Evolutionary conservation across 1,140 invertebrate genomes (phyloP).

Genomic region (Carposina sasakii): DNA sequence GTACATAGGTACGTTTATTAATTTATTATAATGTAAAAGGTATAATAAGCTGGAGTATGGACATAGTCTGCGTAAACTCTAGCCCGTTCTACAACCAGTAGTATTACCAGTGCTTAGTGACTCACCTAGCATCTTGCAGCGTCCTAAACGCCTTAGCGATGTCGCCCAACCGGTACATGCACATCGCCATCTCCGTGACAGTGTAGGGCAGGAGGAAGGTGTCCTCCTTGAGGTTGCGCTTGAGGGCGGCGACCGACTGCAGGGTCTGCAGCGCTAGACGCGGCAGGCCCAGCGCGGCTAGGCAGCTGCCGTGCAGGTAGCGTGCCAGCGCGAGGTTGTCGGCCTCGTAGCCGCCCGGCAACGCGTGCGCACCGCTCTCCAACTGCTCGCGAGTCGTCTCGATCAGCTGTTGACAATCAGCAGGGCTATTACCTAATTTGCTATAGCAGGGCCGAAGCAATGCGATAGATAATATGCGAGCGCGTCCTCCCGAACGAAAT

Average conservation of each 20-base stretch:
- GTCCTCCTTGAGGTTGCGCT: constrained; percentile 88
- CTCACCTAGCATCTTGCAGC: constrained; percentile 89
- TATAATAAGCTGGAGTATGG: too few relatives aligned
- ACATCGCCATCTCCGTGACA: constrained; percentile 87
- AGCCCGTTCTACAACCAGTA: too few relatives aligned
- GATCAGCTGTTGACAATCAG: constrained; percentile 76
- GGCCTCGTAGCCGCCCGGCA: constrained; percentile 73
- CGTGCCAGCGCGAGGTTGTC: constrained; percentile 87
- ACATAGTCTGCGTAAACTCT: too few relatives aligned
- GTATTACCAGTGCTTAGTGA: too few relatives aligned
- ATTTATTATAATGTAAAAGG: too few relatives aligned
- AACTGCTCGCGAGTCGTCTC: constrained; percentile 75
- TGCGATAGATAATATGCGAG: too few relatives aligned
- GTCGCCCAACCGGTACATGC: constrained; percentile 81
- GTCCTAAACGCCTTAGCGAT: constrained; percentile 79
- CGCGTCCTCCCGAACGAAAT: too few relatives aligned
- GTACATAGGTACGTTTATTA: too few relatives aligned
- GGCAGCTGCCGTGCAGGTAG: constrained; percentile 87
- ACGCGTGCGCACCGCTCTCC: constrained; percentile 24
- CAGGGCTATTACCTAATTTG: too few relatives aligned
- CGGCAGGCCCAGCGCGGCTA: constrained; percentile 38
- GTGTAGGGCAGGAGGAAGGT: constrained; percentile 90
- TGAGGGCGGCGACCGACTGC: constrained; percentile 66
- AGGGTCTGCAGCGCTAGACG: constrained; percentile 38
- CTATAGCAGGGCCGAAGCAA: background rate